Evolutionary conservation across 2,113 vertebrate species (phyloP).

Genomic region (Microcebus murinus): DNA sequence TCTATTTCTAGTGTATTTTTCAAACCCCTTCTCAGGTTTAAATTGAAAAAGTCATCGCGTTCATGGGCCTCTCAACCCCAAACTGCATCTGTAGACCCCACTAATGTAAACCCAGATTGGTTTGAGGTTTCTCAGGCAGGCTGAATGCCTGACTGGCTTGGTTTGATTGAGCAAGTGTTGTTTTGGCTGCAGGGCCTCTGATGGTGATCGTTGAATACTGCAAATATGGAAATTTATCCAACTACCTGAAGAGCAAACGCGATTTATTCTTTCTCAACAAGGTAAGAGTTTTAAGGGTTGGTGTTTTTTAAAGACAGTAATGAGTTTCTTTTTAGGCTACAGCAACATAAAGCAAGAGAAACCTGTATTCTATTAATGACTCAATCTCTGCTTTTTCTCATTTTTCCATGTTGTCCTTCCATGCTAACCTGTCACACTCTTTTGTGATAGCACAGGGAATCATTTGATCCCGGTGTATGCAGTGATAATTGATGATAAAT

Average conservation of each 20-base stretch:
- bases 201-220: slow-evolving; percentile 99
- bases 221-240: slow-evolving; percentile 94
- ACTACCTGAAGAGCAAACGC: slow-evolving; percentile 95
- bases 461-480: neutral
- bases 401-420: neutral
- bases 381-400: neutral
- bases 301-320: neutral
- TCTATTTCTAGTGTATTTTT: neutral
- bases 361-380: neutral
- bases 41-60: neutral
- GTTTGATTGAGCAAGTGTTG: neutral
- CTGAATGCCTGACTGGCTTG: neutral
- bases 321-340: neutral
- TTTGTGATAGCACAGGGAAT: neutral
- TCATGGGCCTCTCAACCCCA: neutral
- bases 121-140: neutral
- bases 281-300: slow-evolving; percentile 83
- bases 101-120: neutral
- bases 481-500: neutral
- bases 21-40: neutral
- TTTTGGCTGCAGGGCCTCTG: slow-evolving; percentile 90
- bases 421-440: neutral
- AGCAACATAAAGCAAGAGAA: neutral
- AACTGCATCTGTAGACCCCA: neutral
- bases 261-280: slow-evolving; percentile 89